Conservation (phyloP, 2,113 vertebrate species). For the Sebastes schlegelii region DNA sequence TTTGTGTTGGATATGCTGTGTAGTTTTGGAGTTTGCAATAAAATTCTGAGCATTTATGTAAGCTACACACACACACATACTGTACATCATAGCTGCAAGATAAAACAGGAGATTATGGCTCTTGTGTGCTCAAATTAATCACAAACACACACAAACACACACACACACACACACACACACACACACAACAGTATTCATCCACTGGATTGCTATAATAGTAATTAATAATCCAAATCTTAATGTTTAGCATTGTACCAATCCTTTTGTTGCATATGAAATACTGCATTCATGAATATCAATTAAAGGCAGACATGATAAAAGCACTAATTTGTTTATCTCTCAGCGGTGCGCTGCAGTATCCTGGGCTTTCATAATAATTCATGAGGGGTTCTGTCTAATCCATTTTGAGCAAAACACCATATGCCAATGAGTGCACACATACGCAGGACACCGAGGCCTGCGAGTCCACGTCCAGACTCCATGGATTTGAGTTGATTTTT, state of each 20-base stretch:
- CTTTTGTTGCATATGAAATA: conserved; percentile 55
- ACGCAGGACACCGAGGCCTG: conserved; percentile 19
- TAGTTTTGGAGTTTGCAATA: conserved; percentile 30
- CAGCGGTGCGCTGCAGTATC: conserved; percentile 37
- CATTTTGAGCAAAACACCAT: conserved; percentile 60
- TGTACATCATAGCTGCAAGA: conserved; percentile 31
- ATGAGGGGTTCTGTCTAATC: conserved; percentile 51
- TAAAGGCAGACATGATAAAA: conserved; percentile 49
- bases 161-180: not conserved
- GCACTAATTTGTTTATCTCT: conserved; percentile 54
- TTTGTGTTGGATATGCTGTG: conserved; percentile 39
- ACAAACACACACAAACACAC: conserved; percentile 23
- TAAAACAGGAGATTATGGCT: conserved; percentile 34
- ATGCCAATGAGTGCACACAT: conserved; percentile 42
- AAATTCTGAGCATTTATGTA: conserved; percentile 36
- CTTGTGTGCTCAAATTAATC: conserved; percentile 20
- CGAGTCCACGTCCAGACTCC: conserved; percentile 17
- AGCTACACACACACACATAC: conserved; percentile 18
- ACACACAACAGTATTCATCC: conserved; percentile 18
- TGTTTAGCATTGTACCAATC: conserved; percentile 35
- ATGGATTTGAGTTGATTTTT: conserved; percentile 46
- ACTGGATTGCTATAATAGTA: conserved; percentile 28
- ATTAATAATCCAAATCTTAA: conserved; percentile 58
- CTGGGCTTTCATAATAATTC: conserved; percentile 54
- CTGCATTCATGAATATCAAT: conserved; percentile 64